Evolutionary conservation across 2,113 vertebrate genomes (phyloP), one percentile per base, ranked within the genome.

Genomic region (Bos taurus): DNA sequence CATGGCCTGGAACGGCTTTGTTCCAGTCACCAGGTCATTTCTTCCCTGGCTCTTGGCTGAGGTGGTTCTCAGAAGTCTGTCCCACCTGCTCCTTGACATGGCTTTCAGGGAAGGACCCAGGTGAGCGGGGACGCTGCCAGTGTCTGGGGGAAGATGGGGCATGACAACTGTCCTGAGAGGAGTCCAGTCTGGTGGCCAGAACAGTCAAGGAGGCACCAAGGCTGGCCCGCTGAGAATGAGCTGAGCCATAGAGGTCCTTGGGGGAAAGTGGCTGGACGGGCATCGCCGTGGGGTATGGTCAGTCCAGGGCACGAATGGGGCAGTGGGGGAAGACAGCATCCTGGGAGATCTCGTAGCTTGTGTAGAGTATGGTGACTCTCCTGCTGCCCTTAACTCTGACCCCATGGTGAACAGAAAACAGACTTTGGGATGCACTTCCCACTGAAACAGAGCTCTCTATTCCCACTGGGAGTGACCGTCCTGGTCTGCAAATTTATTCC

Each of bases 31-130:
- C 2, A 17, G 19, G 46, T 81, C 62, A 36, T 92, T 94, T 88
- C 80, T 88, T 59, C 43, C 30, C 52, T 19, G 33, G 26, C 78
- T 85, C 78, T 23, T 2, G 64, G 50, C 64, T 67, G 15, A 36
- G 14, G 19, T 36, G 52, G 40, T 43, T 36, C 14, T 23, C 23
- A 14, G 57, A 36, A 40, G 57, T 25, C 91, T 64, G 30, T 74
- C 64, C 43, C 52, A 21, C 50, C 67, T 13, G 48, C 88, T 91
- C 81, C 97, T 82, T 1, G 5, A 50, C 56, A 93, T 96, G 96
- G 95, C 60, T 83, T 52, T 87, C 86, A 74, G 78, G 80, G 60
- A 95, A 16, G 26, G 91, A 93, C 43, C 94, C 89, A 74, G 97
- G 98, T 98, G 78, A 97, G 97, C 40, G 57, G 91, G 48, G 59